A percentile compares a stretch with the other conserved stretches of the same genome.
Evolutionary conservation across 2,113 vertebrate genomes (phyloP).

Genomic region (Tragelaphus scriptus): DNA sequence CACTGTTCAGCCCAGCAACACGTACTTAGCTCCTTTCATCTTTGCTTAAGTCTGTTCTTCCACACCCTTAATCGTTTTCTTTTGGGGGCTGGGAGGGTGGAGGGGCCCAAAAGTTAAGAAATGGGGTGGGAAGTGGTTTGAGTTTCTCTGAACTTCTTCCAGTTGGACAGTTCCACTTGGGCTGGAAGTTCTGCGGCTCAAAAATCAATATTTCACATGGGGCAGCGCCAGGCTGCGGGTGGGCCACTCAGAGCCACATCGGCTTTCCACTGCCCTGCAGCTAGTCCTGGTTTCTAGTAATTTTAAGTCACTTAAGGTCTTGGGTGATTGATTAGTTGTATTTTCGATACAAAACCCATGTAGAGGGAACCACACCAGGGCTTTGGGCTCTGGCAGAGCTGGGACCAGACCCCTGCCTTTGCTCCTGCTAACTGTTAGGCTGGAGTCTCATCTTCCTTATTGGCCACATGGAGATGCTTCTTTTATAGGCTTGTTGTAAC

Average conservation of each 20-base stretch:
- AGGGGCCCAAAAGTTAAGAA: background rate
- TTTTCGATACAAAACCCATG: background rate
- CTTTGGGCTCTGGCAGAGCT: background rate
- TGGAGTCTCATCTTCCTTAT: background rate
- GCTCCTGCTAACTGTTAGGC: background rate
- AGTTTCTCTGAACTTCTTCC: slow-evolving; percentile 49
- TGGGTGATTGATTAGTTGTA: background rate
- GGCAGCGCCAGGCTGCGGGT: background rate
- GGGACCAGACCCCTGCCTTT: background rate
- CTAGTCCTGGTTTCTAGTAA: background rate
- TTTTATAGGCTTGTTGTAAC: background rate
- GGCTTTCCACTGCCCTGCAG: background rate
- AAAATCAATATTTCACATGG: slow-evolving; percentile 17
- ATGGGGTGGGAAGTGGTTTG: background rate
- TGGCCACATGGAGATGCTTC: background rate
- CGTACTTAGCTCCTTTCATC: background rate
- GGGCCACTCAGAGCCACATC: background rate
- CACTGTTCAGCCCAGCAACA: background rate
- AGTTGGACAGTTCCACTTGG: slow-evolving; percentile 16
- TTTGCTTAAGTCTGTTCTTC: background rate
- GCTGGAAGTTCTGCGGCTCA: background rate
- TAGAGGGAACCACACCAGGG: background rate
- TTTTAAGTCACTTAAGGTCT: background rate
- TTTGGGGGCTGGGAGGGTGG: background rate
- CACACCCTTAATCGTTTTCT: background rate